Evolutionary conservation across 1,140 invertebrate species (phyloP).

Genomic region (Drosophila auraria): DNA sequence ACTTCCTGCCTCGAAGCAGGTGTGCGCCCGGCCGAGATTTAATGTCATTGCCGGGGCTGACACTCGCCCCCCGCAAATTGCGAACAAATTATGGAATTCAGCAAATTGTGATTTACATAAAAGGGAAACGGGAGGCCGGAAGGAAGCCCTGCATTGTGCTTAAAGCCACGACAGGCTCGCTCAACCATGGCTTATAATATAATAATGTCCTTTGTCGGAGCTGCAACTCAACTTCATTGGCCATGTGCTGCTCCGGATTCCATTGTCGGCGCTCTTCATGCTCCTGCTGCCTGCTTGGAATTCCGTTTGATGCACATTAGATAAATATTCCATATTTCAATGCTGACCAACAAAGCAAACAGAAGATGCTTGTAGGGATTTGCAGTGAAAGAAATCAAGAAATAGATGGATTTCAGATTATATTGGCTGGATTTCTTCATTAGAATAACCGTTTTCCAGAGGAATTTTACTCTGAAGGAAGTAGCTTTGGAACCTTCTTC

Average conservation of each 20-base stretch:
- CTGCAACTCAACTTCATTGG: constrained; percentile 32
- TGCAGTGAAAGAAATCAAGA: constrained; percentile 10
- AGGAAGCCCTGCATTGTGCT: constrained; percentile 30
- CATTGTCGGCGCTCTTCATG: constrained; percentile 1
- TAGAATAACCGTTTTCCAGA: no score
- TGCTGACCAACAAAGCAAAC: constrained; percentile 58
- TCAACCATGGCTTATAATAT: constrained; percentile 28
- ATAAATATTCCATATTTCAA: constrained; percentile 70
- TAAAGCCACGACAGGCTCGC: constrained; percentile 25
- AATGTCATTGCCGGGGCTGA: constrained; percentile 39
- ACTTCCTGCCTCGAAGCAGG: constrained; percentile 30
- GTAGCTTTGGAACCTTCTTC: fast-evolving
- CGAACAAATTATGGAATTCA: constrained; percentile 54
- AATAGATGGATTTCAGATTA: background rate
- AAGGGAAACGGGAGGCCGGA: constrained; percentile 12
- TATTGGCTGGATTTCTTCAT: background rate
- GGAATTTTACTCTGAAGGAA: background rate
- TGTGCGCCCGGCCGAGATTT: constrained; percentile 36
- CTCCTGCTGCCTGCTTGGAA: constrained; percentile 33
- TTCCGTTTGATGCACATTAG: constrained; percentile 64
- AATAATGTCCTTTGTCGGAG: constrained; percentile 36
- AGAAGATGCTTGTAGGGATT: constrained; percentile 20
- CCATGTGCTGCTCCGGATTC: constrained; percentile 23
- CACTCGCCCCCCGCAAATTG: constrained; percentile 30
- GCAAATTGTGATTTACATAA: constrained; percentile 43